phyloP scores from a whole-genome alignment of 1,140 invertebrate genomes.

The Pogonus chalceus region DNA sequence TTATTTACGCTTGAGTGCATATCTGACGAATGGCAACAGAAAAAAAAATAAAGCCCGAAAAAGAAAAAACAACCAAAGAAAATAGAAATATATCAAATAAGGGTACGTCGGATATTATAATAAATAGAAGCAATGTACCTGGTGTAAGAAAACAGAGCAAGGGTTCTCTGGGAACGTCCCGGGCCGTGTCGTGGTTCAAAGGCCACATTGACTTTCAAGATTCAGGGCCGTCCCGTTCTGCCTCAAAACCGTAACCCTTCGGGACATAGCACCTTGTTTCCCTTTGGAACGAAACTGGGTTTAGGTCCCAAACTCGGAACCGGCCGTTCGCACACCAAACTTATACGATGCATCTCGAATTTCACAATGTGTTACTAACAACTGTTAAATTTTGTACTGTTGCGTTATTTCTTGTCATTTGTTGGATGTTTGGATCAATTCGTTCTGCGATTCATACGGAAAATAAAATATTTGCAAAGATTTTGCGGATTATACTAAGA shows the following conservation, averaged over 20 bases:
- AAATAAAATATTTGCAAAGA: not conserved
- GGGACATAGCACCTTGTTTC: not conserved
- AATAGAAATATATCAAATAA: too few relatives aligned
- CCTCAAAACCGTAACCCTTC: slow-evolving; percentile 4
- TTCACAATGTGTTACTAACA: not conserved
- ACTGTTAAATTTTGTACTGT: not conserved
- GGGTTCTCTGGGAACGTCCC: slow-evolving; percentile 3
- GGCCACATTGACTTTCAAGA: not conserved
- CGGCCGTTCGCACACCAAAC: too few relatives aligned
- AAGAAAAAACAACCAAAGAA: too few relatives aligned
- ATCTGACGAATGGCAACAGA: too few relatives aligned
- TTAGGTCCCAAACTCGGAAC: too few relatives aligned
- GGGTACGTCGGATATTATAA: too few relatives aligned
- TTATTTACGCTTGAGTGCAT: too few relatives aligned
- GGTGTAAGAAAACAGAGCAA: too few relatives aligned
- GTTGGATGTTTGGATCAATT: too few relatives aligned
- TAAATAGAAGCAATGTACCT: too few relatives aligned
- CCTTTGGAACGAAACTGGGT: not conserved
- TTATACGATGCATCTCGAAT: not conserved
- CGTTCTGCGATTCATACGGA: not conserved
- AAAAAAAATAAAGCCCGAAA: too few relatives aligned
- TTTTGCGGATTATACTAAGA: not conserved
- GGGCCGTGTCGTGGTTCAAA: not conserved
- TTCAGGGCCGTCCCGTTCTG: not conserved
- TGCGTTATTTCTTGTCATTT: not conserved